These are phyloP conservation scores for Falco naumanni DNA, from an alignment of 2,797 vertebrate genomes.

Conservation along the genomic window DNA sequence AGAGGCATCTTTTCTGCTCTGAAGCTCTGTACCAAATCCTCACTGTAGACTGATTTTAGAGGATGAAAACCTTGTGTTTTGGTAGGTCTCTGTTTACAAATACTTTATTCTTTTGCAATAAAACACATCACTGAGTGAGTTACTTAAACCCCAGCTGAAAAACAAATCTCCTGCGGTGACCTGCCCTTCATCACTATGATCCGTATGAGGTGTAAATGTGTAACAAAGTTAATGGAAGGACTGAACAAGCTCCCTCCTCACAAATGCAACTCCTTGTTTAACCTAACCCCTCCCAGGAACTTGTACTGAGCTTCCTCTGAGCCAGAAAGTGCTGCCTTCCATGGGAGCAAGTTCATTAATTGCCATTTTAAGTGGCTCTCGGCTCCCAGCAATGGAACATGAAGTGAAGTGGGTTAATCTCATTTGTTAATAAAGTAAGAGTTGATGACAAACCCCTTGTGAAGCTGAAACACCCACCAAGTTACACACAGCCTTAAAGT, in stretches of 20 bases:
- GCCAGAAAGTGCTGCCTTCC: not conserved
- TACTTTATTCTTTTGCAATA: not conserved
- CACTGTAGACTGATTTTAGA: not conserved
- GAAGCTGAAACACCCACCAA: not conserved
- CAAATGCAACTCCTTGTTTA: not conserved
- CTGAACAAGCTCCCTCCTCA: not conserved
- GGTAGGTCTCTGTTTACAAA: not conserved
- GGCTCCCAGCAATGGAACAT: not conserved
- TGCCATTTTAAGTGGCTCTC: not conserved
- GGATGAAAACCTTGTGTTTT: not conserved
- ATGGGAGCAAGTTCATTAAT: not conserved
- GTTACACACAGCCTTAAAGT: not conserved
- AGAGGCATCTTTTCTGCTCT: not conserved
- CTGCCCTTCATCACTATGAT: not conserved
- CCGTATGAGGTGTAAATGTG: not conserved
- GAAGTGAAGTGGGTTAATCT: not conserved
- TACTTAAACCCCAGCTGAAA: not conserved
- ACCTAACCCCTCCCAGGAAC: not conserved
- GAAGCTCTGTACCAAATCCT: not conserved
- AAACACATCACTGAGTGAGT: not conserved
- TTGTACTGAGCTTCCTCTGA: not conserved
- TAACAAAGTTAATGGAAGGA: not conserved
- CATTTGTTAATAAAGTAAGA: not conserved
- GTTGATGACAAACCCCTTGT: not conserved
- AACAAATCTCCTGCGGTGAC: not conserved